Evolutionary conservation across 23 tunicate species (phyloP).

Genomic region (Botrylloides violaceus): DNA sequence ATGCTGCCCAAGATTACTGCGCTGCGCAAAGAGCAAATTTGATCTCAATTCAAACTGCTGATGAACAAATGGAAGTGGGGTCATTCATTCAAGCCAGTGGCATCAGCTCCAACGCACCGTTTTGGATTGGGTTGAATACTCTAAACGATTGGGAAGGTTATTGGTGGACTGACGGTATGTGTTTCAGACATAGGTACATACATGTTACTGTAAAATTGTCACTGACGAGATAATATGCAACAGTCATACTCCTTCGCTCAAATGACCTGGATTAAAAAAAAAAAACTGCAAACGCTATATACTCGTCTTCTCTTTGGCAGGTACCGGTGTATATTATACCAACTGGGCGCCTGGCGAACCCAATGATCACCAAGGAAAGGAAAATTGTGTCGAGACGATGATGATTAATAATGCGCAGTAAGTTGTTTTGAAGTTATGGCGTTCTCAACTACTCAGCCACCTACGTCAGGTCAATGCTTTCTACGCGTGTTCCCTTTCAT

Average conservation of each 20-base stretch:
- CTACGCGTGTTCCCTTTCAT: too few species aligned
- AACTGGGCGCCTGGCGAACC: slow-evolving; percentile 89
- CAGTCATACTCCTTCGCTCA: neutral
- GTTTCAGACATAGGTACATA: neutral
- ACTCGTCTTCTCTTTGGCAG: slow-evolving; percentile 26
- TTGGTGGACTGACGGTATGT: slow-evolving; percentile 77
- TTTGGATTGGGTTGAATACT: slow-evolving; percentile 64
- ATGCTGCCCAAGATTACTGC: slow-evolving; percentile 41
- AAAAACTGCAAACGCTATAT: neutral
- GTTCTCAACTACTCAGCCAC: too few species aligned
- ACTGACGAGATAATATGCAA: neutral
- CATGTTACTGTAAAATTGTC: too few species aligned
- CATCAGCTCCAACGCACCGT: slow-evolving; percentile 34
- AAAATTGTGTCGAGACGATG: slow-evolving; percentile 58
- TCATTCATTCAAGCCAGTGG: slow-evolving; percentile 21
- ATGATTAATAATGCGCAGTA: slow-evolving; percentile 11
- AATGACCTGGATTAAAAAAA: neutral
- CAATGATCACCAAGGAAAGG: slow-evolving; percentile 57
- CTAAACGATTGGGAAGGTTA: slow-evolving; percentile 36
- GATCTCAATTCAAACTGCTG: slow-evolving; percentile 59
- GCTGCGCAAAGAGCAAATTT: slow-evolving; percentile 61
- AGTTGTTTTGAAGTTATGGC: too few species aligned
- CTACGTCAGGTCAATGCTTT: too few species aligned
- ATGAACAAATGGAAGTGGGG: slow-evolving; percentile 36
- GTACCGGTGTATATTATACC: slow-evolving; percentile 59